Evolutionary conservation across 2,888 invertebrate species (phyloP).

Genomic region (Tetranychus piercei): DNA sequence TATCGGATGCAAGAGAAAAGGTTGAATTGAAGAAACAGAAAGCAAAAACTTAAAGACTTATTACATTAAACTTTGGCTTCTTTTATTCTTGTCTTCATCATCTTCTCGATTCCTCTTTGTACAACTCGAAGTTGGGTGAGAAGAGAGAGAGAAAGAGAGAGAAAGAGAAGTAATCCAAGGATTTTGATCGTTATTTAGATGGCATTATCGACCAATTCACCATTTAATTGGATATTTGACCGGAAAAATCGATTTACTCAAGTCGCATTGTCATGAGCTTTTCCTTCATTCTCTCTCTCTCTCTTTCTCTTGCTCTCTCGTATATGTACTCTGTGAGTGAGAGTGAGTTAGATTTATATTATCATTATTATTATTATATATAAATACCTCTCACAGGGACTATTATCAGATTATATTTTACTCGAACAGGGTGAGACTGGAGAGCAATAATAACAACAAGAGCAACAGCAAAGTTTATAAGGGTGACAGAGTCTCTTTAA

Average conservation of each 20-base stretch:
- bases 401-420: neutral
- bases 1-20: neutral
- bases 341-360: neutral
- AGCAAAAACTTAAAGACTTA: too few species aligned
- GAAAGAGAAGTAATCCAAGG: neutral
- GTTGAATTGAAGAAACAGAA: too few species aligned
- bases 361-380: neutral
- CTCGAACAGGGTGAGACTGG: neutral
- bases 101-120: too few species aligned
- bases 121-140: too few species aligned
- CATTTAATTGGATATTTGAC: neutral
- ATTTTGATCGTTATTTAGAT: neutral
- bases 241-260: neutral
- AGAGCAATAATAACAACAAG: neutral
- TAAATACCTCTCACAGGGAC: constrained; percentile 1
- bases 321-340: neutral
- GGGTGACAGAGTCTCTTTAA: neutral
- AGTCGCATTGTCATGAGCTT: neutral
- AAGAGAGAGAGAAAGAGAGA: neutral
- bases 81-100: too few species aligned
- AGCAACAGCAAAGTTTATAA: neutral
- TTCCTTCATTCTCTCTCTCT: neutral
- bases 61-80: too few species aligned
- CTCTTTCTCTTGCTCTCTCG: neutral
- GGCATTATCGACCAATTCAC: neutral